A percentile compares a stretch with the other conserved stretches of the same genome.
phyloP scores from a whole-genome alignment of 2,113 vertebrate genomes.

The Litocranius walleri region DNA sequence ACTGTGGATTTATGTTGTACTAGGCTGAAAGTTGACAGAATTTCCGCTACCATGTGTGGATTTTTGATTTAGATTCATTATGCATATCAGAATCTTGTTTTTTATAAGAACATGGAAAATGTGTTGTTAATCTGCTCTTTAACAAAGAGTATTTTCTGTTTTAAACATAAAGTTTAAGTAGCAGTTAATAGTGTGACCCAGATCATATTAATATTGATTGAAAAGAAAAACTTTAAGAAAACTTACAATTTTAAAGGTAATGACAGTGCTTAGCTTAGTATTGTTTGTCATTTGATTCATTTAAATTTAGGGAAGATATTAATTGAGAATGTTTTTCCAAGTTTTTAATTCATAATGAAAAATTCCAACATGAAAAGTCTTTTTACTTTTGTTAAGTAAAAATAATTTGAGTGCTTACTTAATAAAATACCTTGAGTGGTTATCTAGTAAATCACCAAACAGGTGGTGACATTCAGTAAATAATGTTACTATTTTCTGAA shows the following conservation, averaged over 20 bases:
- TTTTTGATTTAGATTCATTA: conserved; percentile 35
- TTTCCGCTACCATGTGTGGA: conserved; percentile 45
- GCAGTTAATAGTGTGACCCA: conserved; percentile 22
- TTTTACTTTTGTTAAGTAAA: conserved; percentile 45
- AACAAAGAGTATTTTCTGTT: conserved; percentile 56
- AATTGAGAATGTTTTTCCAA: conserved; percentile 21
- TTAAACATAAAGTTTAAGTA: conserved; percentile 6
- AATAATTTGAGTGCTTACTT: conserved; percentile 22
- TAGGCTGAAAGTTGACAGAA: conserved; percentile 18
- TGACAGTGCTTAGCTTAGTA: background rate
- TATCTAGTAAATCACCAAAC: conserved; percentile 5
- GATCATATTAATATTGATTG: conserved; percentile 45
- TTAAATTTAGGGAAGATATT: conserved; percentile 31
- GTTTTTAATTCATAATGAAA: conserved; percentile 26
- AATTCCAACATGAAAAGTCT: background rate
- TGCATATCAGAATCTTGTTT: conserved; percentile 54
- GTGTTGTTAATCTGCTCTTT: conserved; percentile 25
- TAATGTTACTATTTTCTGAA: conserved; percentile 20
- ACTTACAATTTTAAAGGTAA: conserved; percentile 10
- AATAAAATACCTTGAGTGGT: background rate
- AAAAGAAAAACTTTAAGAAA: conserved; percentile 42
- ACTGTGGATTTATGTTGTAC: conserved; percentile 42
- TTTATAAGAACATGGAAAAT: conserved; percentile 22
- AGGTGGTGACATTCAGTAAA: background rate
- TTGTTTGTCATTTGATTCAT: conserved; percentile 28